These are phyloP conservation scores for Alcedo atthis DNA, from an alignment of 2,797 vertebrate genomes.

Conservation along the genomic window DNA sequence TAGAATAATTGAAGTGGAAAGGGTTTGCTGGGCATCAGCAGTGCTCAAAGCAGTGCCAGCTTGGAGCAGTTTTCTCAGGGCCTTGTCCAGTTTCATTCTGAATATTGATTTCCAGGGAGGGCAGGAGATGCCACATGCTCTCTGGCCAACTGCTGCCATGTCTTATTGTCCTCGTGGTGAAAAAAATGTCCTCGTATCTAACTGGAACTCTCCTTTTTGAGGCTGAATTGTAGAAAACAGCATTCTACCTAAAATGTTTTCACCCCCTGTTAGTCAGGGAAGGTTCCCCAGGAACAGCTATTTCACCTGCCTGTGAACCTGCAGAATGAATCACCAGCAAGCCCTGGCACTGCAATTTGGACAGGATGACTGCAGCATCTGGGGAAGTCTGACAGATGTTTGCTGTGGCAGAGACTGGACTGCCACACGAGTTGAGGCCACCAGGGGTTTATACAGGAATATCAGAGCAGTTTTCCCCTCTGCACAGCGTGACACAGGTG, in stretches of 20 bases:
- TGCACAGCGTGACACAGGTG: not conserved
- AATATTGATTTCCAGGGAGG: not conserved
- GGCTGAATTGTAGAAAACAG: not conserved
- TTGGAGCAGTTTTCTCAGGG: not conserved
- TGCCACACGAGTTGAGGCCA: not conserved
- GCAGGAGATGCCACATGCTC: not conserved
- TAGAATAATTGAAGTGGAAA: not conserved
- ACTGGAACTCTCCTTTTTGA: not conserved
- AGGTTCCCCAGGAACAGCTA: not conserved
- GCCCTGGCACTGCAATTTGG: not conserved
- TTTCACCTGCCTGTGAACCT: not conserved
- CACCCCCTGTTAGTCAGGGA: not conserved
- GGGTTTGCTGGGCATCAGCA: not conserved
- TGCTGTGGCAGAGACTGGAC: not conserved
- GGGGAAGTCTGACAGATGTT: not conserved
- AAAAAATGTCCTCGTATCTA: not conserved
- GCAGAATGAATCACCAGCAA: not conserved
- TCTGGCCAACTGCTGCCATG: not conserved
- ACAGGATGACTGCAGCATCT: not conserved
- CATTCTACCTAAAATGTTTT: fast-evolving
- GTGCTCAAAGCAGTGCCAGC: fast-evolving
- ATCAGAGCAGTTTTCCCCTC: not conserved
- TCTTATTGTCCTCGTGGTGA: not conserved
- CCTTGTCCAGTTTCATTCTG: not conserved
- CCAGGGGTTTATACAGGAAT: not conserved